phyloP scores from a whole-genome alignment of 2,113 vertebrate genomes.

The Myiopsitta monachus region DNA sequence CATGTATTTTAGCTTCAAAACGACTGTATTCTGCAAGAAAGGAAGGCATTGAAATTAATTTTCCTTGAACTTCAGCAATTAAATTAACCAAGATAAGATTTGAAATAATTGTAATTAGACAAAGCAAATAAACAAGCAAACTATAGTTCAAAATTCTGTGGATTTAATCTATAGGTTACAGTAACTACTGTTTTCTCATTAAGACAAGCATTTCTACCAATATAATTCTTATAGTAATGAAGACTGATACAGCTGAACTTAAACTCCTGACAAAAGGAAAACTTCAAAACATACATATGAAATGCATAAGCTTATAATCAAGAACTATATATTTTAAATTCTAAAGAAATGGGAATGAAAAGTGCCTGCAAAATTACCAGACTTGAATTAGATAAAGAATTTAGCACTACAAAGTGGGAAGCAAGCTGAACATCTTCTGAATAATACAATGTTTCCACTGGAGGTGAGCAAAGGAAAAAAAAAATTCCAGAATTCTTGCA shows the following conservation, averaged over 20 bases:
- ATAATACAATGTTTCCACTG: neutral
- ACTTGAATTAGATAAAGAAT: neutral
- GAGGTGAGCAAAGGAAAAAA: neutral
- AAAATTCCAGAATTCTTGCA: neutral
- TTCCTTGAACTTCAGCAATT: neutral
- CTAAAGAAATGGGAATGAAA: neutral
- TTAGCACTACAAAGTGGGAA: neutral
- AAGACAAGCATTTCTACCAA: neutral
- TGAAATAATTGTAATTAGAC: neutral
- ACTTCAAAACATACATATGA: neutral
- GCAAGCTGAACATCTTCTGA: neutral
- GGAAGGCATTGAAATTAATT: neutral
- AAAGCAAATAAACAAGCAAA: neutral
- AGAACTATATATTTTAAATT: neutral
- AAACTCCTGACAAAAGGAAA: neutral
- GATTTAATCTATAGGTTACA: neutral
- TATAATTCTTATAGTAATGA: neutral
- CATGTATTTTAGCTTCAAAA: constrained; percentile 97
- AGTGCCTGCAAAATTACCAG: neutral
- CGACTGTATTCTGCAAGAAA: constrained; percentile 86
- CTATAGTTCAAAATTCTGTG: neutral
- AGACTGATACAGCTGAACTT: neutral
- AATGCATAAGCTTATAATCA: neutral
- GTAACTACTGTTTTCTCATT: neutral
- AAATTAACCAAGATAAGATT: neutral